Conservation (phyloP, 2,888 invertebrate species). For the Schizaphis graminum region DNA sequence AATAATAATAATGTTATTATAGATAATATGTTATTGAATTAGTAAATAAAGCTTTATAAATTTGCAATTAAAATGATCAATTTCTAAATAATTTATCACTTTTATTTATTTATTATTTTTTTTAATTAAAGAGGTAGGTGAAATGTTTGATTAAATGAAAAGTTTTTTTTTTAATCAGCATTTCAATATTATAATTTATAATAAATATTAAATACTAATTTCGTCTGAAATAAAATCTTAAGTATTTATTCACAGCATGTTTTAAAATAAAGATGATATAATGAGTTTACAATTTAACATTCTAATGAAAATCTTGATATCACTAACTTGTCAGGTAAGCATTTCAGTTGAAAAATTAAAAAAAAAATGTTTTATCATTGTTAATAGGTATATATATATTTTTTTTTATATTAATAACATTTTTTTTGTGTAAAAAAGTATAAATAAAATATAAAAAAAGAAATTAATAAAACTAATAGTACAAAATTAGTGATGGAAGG, state of each 20-base stretch:
- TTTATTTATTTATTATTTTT: not conserved
- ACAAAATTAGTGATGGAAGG: constrained; percentile 21
- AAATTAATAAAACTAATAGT: constrained; percentile 13
- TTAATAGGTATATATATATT: not conserved
- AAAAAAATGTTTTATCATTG: constrained; percentile 3
- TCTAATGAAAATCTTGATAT: not conserved
- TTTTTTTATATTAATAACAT: not conserved
- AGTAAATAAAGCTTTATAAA: not conserved
- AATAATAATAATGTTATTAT: not conserved
- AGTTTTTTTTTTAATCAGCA: not conserved
- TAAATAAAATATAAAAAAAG: constrained; percentile 46
- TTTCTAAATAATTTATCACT: not conserved
- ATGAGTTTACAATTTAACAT: not conserved
- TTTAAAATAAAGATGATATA: not conserved
- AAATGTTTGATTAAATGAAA: not conserved
- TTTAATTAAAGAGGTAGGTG: not conserved
- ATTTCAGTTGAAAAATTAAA: not conserved
- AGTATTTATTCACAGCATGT: not conserved
- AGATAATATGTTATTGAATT: not conserved
- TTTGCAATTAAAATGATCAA: not conserved
- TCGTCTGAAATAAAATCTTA: not conserved
- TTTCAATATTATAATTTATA: not conserved
- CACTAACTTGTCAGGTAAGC: not conserved
- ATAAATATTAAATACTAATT: not conserved
- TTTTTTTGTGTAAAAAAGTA: constrained; percentile 30